Evolutionary conservation across 2,113 vertebrate species (phyloP), one percentile per base, ranked within the genome.

Genomic region (Saccopteryx bilineata): DNA sequence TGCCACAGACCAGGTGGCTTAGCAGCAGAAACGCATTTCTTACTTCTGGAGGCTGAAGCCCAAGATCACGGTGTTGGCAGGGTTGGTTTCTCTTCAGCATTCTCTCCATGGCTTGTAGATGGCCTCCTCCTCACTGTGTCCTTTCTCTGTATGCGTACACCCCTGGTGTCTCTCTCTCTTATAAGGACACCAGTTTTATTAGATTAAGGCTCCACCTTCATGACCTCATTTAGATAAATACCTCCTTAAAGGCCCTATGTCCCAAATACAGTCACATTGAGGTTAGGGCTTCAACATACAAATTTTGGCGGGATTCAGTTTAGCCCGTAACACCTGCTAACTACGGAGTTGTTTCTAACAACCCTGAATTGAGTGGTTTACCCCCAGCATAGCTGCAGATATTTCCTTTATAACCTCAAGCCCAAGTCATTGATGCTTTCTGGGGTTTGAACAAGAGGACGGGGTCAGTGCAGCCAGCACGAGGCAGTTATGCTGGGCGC

Each of bases 381-480:
- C 50, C 50, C 31, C 31, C 54, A 23, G 19, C 18, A 28, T 19
- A 87, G 52, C 68, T 78, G 11, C 5, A 7, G 56, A 21, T 52
- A 17, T 50, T 68, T 31, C 74, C 13, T 76, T 80, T 58, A 10
- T 54, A 66, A 81, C 7, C 18, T 84, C 75, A 80, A 80, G 31
- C 66, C 46, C 9, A 26, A 12, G 61, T 54, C 13, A 2, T 85
- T 15, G 5, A 7, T 26, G 24, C 58, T 82, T 23, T 21, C 52
- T 11, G 5, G 75, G 14, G 48, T 11, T 9, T 87, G 87, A 74
- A 81, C 50, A 56, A 78, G 39, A 71, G 31, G 21, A 54, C 68
- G 3, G 6, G 54, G n/a, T 2, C 26, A 24, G 9, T 2, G 1
- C 3, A 1, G 24, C 19, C 50, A 80, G 56, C 1, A 0, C 1